Base-by-base conservation (phyloP, 2,113 vertebrate species). In the Abramis brama region DNA sequence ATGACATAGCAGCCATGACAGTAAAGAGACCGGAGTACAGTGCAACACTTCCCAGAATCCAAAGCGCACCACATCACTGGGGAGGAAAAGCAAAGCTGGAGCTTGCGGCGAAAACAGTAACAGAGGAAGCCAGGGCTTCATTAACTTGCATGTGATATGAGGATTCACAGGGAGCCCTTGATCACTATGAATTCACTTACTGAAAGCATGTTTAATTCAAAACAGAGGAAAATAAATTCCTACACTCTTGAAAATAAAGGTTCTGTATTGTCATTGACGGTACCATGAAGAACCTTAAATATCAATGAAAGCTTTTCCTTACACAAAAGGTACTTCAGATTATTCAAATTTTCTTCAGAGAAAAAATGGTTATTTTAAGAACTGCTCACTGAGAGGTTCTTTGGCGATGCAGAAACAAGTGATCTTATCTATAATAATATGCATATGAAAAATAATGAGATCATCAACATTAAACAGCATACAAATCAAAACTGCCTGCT, bases 1-100 rank as follows among this genome's bases (percentile, higher is more conserved):
- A 73, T 23, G 39, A 74, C 9, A 86, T 30, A 74, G 70, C 68
- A 86, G 62, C 21, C 84, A 59, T 52, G 68, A 81, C n/a, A 75
- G 7, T 39, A 60, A 60, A 52, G 21, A 47, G 79, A 60, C 57
- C 7, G 3, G 25, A 45, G 57, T 50, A 17, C 15, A 45, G 52
- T 30, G 64, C 5, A 47, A 66, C 25, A 47, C 23, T 33, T 71
- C 33, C 50, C 33, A 27, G 50, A 52, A 75, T 62, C 50, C 71
- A 79, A 79, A 55, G 60, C 45, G 12, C 23, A 57, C 17, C 17
- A 45, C 55, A 66, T 64, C 39, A 57, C 5, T 73, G 6, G 33
- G 62, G 30, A 66, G 43, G 39, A 66, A 66, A 64, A 66, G 39
- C 7, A 60, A 60, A 71, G 33, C 62, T 73, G 8, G 36, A 75